Percentiles rank a stretch among this genome's conserved stretches.
These are phyloP conservation scores for Pristis pectinata DNA, from an alignment of 2,797 vertebrate species.

Conservation along the genomic window DNA sequence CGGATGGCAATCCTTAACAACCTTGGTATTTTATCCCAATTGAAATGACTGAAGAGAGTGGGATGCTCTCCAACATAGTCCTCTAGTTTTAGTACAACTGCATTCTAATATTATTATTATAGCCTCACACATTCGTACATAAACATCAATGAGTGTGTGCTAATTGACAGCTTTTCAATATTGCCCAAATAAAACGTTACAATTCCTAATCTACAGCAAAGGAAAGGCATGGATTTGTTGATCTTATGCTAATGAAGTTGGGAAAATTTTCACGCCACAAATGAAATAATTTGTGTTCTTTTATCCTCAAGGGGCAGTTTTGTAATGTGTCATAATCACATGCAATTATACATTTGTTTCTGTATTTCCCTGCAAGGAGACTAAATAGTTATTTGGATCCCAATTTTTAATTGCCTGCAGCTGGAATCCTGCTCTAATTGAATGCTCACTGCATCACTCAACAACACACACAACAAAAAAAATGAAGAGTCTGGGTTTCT, in stretches of 20 bases:
- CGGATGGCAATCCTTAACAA: neutral
- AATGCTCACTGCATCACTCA: constrained; percentile 37
- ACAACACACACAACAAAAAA: constrained; percentile 1
- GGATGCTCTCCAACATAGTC: neutral
- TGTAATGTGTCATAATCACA: constrained; percentile 34
- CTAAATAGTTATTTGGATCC: constrained; percentile 35
- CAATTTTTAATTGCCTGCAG: constrained; percentile 36
- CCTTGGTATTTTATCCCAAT: neutral
- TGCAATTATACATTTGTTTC: constrained; percentile 16
- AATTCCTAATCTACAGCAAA: constrained; percentile 9
- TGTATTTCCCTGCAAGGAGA: constrained; percentile 20
- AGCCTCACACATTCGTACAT: neutral
- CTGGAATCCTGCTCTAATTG: constrained; percentile 33
- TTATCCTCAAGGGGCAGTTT: neutral
- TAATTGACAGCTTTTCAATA: neutral
- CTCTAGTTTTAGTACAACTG: constrained; percentile 5
- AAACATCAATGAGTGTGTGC: neutral
- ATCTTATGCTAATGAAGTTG: constrained; percentile 29
- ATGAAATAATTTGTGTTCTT: constrained; percentile 37
- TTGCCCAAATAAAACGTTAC: constrained; percentile 13
- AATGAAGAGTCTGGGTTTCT: neutral
- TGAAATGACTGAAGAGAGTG: neutral
- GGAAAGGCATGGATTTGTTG: constrained; percentile 8
- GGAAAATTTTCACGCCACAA: constrained; percentile 10
- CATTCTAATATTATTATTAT: neutral